Conservation (phyloP, 2,888 invertebrate genomes). For the Scrobipalpa costella region DNA sequence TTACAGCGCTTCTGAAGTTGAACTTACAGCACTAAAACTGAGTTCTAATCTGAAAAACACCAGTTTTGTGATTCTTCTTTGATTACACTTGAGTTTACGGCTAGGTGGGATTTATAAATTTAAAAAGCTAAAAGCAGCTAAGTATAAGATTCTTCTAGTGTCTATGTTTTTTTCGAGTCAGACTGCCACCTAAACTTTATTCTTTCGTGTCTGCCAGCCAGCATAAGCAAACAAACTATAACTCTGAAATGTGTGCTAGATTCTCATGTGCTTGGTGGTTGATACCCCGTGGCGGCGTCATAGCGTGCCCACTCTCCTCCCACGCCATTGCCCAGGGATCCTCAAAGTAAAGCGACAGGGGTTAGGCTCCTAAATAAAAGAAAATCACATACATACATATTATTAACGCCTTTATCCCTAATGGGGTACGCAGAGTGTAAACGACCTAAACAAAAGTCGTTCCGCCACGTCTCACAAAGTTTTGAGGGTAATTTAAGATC, state of each 20-base stretch:
- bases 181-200: too few relatives aligned
- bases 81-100: neutral
- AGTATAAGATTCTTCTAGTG: too few relatives aligned
- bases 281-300: neutral
- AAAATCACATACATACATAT: too few relatives aligned
- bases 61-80: constrained; percentile 2
- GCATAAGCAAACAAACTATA: neutral
- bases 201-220: neutral
- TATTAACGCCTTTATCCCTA: too few relatives aligned
- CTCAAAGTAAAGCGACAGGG: neutral
- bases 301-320: neutral
- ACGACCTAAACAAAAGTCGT: too few relatives aligned
- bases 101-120: neutral
- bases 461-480: too few relatives aligned
- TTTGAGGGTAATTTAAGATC: too few relatives aligned
- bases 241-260: neutral
- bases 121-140: too few relatives aligned
- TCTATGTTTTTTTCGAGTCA: too few relatives aligned
- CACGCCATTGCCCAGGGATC: neutral
- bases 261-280: constrained; percentile 6
- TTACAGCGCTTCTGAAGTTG: neutral
- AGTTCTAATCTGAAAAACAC: constrained; percentile 10
- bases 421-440: too few relatives aligned
- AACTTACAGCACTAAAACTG: constrained; percentile 1
- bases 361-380: neutral